These are phyloP conservation scores for Pogona vitticeps DNA, from an alignment of 2,113 vertebrate genomes.

Conservation along the genomic window DNA sequence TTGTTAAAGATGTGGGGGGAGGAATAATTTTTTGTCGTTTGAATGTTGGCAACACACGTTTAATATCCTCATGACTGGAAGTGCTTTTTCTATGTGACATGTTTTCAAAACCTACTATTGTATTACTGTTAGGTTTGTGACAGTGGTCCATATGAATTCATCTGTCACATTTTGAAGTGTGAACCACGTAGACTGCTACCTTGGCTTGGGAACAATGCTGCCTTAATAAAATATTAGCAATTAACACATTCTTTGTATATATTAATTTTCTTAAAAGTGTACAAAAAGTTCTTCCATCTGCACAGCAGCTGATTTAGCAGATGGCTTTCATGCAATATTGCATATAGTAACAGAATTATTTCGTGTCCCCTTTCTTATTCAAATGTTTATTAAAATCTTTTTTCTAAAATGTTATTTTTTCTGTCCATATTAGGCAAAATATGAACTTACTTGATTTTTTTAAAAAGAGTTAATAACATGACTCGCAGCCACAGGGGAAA, in stretches of 20 bases:
- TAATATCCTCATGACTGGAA: neutral
- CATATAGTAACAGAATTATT: neutral
- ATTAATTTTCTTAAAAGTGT: constrained; percentile 5
- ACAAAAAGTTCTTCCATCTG: constrained; percentile 18
- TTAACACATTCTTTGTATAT: neutral
- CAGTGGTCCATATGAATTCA: neutral
- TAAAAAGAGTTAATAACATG: neutral
- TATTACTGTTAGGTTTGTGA: neutral
- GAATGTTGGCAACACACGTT: neutral
- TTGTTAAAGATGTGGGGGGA: too few species aligned
- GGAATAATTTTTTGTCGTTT: neutral
- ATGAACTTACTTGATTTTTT: neutral
- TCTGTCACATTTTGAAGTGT: neutral
- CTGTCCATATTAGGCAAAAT: neutral
- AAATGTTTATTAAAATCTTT: constrained; percentile 13
- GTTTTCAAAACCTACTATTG: neutral
- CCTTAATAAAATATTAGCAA: neutral
- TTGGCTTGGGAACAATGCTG: neutral
- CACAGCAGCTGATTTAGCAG: constrained; percentile 36
- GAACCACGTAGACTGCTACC: neutral
- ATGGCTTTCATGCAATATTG: constrained; percentile 2
- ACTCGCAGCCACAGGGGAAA: neutral
- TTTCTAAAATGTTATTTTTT: neutral
- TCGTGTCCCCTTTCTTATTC: neutral
- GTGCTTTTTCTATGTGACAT: neutral